phyloP scores from a whole-genome alignment of 2,113 vertebrate species.

The Blennius ocellaris region DNA sequence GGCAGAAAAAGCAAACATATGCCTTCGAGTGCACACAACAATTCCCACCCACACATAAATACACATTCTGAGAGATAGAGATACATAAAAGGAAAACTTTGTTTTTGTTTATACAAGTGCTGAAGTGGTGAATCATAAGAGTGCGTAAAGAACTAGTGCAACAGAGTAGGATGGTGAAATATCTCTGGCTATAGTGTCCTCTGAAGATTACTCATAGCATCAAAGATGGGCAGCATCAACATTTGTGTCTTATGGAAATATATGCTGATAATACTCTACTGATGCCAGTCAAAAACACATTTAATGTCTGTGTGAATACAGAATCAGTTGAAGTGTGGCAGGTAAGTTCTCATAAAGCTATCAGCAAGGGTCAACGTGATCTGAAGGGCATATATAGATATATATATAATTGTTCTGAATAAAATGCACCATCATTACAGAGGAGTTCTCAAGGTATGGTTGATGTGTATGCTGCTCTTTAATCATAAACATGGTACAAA shows the following conservation, averaged over 20 bases:
- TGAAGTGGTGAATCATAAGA: slow-evolving; percentile 50
- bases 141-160: slow-evolving; percentile 20
- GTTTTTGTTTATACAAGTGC: slow-evolving; percentile 38
- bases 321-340: neutral
- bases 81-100: slow-evolving; percentile 31
- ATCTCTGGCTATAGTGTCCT: slow-evolving; percentile 23
- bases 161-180: neutral
- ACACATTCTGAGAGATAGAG: slow-evolving; percentile 47
- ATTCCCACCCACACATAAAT: slow-evolving; percentile 65
- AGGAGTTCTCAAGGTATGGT: too few species aligned
- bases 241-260: slow-evolving; percentile 6
- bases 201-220: slow-evolving; percentile 30
- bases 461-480: too few species aligned
- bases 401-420: neutral
- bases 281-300: neutral
- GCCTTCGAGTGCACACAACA: slow-evolving; percentile 44
- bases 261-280: neutral
- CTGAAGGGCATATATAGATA: neutral
- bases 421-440: too few species aligned
- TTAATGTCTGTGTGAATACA: neutral
- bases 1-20: slow-evolving; percentile 27
- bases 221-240: neutral
- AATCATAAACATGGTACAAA: too few species aligned
- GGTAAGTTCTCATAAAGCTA: neutral
- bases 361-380: neutral